A percentile compares a stretch with the other conserved stretches of the same genome.
Evolutionary conservation across 2,888 invertebrate species (phyloP).

Genomic region (Maniola hyperantus): DNA sequence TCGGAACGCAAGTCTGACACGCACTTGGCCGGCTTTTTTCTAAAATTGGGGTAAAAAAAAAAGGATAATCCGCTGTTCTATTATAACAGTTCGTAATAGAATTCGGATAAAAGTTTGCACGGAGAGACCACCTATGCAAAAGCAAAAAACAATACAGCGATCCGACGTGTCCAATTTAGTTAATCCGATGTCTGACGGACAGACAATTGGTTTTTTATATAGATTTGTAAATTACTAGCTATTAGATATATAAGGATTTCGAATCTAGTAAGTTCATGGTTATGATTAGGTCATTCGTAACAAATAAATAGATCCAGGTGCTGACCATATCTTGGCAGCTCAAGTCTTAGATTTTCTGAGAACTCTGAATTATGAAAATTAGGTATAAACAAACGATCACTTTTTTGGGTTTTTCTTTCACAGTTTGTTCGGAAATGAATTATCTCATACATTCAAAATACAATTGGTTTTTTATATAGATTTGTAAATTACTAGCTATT

Average conservation of each 20-base stretch:
- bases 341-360: background rate
- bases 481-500: background rate
- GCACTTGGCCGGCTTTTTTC: no score
- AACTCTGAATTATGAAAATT: no score
- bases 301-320: background rate
- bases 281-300: background rate
- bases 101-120: conserved; percentile 10
- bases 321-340: background rate
- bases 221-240: background rate
- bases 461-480: conserved; percentile 32
- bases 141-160: conserved; percentile 26
- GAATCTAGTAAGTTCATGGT: background rate
- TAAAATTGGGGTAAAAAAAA: background rate
- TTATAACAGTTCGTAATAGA: conserved; percentile 10
- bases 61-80: background rate
- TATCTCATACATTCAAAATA: no score
- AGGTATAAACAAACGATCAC: no score
- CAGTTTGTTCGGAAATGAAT: no score
- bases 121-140: conserved; percentile 30
- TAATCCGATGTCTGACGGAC: conserved; percentile 35
- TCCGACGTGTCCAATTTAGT: conserved; percentile 25
- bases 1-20: no score
- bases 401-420: no score
- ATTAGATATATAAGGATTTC: background rate
- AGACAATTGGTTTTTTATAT: conserved; percentile 32